Base-by-base conservation (phyloP, 2,113 vertebrate species). In the Cheilinus undulatus region DNA sequence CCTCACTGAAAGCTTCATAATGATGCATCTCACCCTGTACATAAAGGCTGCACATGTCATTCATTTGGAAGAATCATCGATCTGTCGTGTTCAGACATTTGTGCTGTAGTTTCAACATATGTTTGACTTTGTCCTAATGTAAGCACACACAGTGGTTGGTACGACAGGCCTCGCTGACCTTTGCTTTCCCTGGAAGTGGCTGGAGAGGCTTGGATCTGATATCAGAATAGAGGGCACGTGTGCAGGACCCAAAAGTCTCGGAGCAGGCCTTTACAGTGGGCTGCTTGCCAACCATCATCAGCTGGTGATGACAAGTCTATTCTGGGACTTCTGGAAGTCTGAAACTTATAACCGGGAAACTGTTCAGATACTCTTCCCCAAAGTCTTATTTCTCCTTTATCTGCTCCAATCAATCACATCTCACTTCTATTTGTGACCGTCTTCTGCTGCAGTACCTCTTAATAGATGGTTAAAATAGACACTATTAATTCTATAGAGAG, bases 291-390 rank as follows among this genome's bases (percentile, higher is more conserved):
- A 69, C 36, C 36, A 43, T 66, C 69, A 54, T 82, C 64, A 61
- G 36, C 58, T 57, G 62, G 75, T 78, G 77, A n/a, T 89, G 87
- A 91, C 85, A 89, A 69, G 34, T 91, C 89, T 93, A 93, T 93
- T 94, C 74, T 86, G 48, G 81, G 84, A 71, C 51, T 45, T 34
- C 50, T 40, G 60, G 54, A 78, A 56, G 68, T 70, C 76, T 86
- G 63, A 82, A 64, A 68, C 61, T 69, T 58, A 43, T 59, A 53
- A 63, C 34, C 61, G 74, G 73, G 53, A 75, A 82, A 69, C 68
- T 65, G 50, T 40, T 69, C 26, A 32, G 50, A 68, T 46, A 28
- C 46, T 22, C 36, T 63, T 82, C 28, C 38, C 34, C 32, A 57
- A 59, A 68, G 57, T 77, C 19, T 23, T 28, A 13, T 62, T 60